Evolutionary conservation across 2,113 vertebrate genomes (phyloP).

Genomic region (Mesitornis unicolor): DNA sequence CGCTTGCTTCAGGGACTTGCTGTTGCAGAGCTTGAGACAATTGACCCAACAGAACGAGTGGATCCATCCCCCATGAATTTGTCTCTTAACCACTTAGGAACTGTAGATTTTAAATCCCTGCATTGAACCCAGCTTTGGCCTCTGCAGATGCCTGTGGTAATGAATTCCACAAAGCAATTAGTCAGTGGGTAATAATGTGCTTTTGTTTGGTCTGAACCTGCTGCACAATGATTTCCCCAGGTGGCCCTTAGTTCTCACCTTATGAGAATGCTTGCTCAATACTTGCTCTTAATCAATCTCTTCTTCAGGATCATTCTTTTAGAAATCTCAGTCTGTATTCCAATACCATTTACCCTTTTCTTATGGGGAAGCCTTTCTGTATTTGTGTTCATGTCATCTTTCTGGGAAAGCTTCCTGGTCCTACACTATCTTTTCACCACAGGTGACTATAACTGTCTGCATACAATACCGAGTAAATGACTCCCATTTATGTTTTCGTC

Average conservation of each 20-base stretch:
- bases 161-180: not conserved
- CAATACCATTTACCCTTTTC: not conserved
- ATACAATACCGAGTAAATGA: not conserved
- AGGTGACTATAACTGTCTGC: not conserved
- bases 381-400: not conserved
- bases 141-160: not conserved
- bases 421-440: not conserved
- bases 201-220: not conserved
- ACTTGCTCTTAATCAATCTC: not conserved
- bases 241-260: not conserved
- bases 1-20: not conserved
- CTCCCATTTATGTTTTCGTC: not conserved
- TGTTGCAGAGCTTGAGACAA: not conserved
- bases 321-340: not conserved
- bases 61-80: accelerated
- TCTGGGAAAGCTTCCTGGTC: not conserved
- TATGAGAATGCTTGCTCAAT: not conserved
- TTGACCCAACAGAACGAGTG: not conserved
- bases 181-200: not conserved
- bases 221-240: not conserved
- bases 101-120: not conserved
- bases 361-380: not conserved
- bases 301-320: not conserved
- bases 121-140: not conserved
- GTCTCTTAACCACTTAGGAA: not conserved